These are phyloP conservation scores for Caranx melampygus DNA, from an alignment of 2,113 vertebrate species.

Conservation along the genomic window DNA sequence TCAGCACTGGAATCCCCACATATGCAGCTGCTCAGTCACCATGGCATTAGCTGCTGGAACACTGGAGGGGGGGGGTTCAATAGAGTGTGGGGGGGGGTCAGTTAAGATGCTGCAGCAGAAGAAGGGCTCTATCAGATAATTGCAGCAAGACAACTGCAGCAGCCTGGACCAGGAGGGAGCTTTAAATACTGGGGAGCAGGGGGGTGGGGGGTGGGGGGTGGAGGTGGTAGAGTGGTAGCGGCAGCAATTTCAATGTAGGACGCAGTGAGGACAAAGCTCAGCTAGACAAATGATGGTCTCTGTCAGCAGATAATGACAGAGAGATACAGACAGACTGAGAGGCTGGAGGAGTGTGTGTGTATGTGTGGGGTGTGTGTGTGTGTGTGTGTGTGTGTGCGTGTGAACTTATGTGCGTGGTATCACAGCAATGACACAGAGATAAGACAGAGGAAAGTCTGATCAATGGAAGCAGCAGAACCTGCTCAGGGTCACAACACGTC, in stretches of 20 bases:
- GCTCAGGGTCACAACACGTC: too few relatives aligned
- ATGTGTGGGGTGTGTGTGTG: conserved; percentile 6
- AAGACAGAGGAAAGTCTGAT: conserved; percentile 9
- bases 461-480: not conserved
- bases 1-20: too few relatives aligned
- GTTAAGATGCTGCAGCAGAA: not conserved
- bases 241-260: conserved; percentile 52
- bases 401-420: not conserved
- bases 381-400: not conserved
- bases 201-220: not conserved
- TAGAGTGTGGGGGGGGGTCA: not conserved
- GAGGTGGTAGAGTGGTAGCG: conserved; percentile 3
- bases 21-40: too few relatives aligned
- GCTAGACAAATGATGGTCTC: conserved; percentile 50
- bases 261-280: conserved; percentile 35
- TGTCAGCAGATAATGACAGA: conserved; percentile 39
- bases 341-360: not conserved
- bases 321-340: conserved; percentile 34
- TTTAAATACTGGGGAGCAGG: not conserved
- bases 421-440: not conserved
- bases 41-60: too few relatives aligned
- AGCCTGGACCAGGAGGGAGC: conserved; percentile 3
- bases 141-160: not conserved
- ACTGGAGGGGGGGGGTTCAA: too few relatives aligned
- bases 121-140: too few relatives aligned